Percentiles rank a stretch among this genome's conserved stretches.
Evolutionary conservation across 2,113 vertebrate genomes (phyloP).

Genomic region (Marcusenius ussheri): DNA sequence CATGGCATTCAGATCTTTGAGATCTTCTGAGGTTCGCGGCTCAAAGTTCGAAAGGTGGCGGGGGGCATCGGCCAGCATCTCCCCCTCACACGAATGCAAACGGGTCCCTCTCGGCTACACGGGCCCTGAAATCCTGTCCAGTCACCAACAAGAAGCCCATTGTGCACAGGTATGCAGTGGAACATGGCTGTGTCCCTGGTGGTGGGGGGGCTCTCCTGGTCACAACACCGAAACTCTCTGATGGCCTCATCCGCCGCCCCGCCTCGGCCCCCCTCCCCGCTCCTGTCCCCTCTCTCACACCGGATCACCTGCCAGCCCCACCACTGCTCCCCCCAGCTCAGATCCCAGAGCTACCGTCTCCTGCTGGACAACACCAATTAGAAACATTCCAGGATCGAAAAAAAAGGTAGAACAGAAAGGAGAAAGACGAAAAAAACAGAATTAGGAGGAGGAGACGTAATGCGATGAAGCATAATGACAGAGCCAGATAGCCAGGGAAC

Average conservation of each 20-base stretch:
- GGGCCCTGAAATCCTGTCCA: constrained; percentile 46
- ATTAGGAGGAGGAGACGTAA: background rate
- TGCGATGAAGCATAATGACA: constrained; percentile 8
- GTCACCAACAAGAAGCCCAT: constrained; percentile 58
- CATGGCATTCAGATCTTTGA: background rate
- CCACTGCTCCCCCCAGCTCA: background rate
- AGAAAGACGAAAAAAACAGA: background rate
- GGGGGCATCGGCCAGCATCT: background rate
- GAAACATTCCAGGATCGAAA: background rate
- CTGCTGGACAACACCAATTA: constrained; percentile 5
- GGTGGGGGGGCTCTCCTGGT: constrained; percentile 34
- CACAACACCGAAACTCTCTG: background rate
- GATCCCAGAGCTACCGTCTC: background rate
- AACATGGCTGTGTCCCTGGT: background rate
- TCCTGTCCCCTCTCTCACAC: background rate
- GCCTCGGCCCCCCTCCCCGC: background rate
- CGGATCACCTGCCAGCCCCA: background rate
- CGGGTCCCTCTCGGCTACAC: background rate
- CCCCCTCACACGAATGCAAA: constrained; percentile 41
- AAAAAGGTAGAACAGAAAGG: background rate
- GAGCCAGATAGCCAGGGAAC: background rate
- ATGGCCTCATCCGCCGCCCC: background rate
- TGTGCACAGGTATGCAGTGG: constrained; percentile 47
- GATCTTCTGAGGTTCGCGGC: background rate
- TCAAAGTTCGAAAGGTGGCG: constrained; percentile 20